These are phyloP conservation scores for Ictalurus punctatus DNA, from an alignment of 2,113 vertebrate genomes.

Conservation along the genomic window DNA sequence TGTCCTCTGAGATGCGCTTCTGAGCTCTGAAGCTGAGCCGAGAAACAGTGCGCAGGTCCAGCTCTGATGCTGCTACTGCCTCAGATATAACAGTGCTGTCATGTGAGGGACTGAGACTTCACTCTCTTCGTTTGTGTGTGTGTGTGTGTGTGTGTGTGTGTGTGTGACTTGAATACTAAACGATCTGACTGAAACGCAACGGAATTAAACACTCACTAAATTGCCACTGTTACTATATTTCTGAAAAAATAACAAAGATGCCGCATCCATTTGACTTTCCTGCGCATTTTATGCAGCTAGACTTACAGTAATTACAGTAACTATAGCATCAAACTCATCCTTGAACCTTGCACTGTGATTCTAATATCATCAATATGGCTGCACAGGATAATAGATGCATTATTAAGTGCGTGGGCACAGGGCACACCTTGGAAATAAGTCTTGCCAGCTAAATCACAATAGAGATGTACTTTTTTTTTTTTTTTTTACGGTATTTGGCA, in stretches of 20 bases:
- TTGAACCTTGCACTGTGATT: background rate
- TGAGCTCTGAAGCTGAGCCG: constrained; percentile 6
- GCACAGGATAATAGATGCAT: background rate
- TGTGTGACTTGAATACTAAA: background rate
- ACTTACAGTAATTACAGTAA: background rate
- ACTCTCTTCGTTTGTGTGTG: background rate
- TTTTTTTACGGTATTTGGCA: background rate
- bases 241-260: background rate
- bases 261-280: background rate
- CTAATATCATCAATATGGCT: background rate
- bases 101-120: constrained; percentile 52
- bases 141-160: background rate
- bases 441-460: background rate
- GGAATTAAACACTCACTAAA: background rate
- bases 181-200: background rate
- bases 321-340: background rate
- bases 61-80: constrained; percentile 33
- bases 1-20: constrained; percentile 16
- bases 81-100: constrained; percentile 50
- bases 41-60: constrained; percentile 18
- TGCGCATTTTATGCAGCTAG: background rate
- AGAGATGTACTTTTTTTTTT: background rate
- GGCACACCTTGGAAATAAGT: background rate
- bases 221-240: background rate
- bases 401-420: background rate